Base-by-base conservation (phyloP, 2,797 vertebrate genomes). In the Falco cherrug region DNA sequence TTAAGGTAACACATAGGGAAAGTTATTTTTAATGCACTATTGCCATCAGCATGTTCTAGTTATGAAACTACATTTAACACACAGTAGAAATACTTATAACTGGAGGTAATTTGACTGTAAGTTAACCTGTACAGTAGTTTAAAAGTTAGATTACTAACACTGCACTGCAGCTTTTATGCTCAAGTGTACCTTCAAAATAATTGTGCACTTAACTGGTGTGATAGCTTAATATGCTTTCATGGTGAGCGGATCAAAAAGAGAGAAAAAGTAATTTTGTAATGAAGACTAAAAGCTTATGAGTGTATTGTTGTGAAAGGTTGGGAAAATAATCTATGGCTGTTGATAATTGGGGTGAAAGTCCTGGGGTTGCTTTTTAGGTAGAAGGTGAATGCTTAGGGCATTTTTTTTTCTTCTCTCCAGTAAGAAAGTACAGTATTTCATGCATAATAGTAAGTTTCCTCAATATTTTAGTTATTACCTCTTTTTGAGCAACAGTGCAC, bases 1-100 rank as follows among this genome's bases (percentile, higher is more conserved):
- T 97, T 96, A 97, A 97, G 97, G 97, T 97, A 97, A 37, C 37
- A 97, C 79, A 87, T 91, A 97, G 96, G 96, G 96, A 82, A 95
- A 94, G 92, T 83, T 91, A 48, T 35, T 95, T 87, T 93, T 93
- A 84, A 86, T 93, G 93, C 67, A 37, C 69, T 95, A 2, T 90
- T 96, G 90, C 76, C 64, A 37, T 90, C 89, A 96, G 97, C 96
- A 96, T 96, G 97, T 96, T 94, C 61, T 93, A 92, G 84, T 86
- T 88, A 16, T 54, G 56, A 82, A 91, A 43, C 35, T 87, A 33
- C 67, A 37, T 91, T 95, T 97, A 96, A 97, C 86, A 64, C n/a
- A 9, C 37, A 37, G 50, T 89, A 96, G 95, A 91, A 84, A 47
- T 91, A 83, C 73, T 84, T 80, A 47, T 65, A 94, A 86, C 74